These are phyloP conservation scores for Trichoplusia ni DNA, from an alignment of 1,140 invertebrate genomes.

Conservation along the genomic window DNA sequence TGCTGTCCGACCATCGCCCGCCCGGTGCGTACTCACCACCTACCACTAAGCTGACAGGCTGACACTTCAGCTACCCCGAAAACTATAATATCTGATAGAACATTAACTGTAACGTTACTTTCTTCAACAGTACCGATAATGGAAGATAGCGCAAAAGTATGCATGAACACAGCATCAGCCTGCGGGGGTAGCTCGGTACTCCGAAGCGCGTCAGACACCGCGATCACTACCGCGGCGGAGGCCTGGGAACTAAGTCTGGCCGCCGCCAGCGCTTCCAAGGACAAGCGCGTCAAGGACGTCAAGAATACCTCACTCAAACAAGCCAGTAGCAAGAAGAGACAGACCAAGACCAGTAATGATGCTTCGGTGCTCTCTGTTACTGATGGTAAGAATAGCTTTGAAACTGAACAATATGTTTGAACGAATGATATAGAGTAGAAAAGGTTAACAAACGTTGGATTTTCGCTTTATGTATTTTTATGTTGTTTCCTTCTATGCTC, in stretches of 20 bases:
- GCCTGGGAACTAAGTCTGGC: conserved; percentile 86
- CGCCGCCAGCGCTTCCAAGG: conserved; percentile 91
- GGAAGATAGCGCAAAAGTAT: conserved; percentile 51
- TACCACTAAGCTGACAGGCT: background rate
- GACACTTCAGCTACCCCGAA: background rate
- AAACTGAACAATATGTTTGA: too few species aligned
- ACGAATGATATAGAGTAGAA: too few species aligned
- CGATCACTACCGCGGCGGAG: conserved; percentile 71
- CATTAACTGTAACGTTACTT: background rate
- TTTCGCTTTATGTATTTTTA: too few species aligned
- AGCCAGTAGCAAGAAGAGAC: conserved; percentile 64
- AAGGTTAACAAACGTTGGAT: too few species aligned
- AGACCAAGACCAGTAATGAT: conserved; percentile 55
- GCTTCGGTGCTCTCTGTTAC: conserved; percentile 43
- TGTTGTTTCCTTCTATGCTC: too few species aligned
- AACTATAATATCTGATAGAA: background rate
- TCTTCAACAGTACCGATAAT: conserved; percentile 49
- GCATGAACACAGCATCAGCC: conserved; percentile 34
- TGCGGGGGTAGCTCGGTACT: conserved; percentile 44
- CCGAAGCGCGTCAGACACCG: conserved; percentile 66
- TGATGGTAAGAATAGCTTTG: conserved; percentile 62
- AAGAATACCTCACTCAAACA: conserved; percentile 83
- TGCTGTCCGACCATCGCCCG: conserved; percentile 78
- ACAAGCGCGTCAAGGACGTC: conserved; percentile 90
- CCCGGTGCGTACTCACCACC: conserved; percentile 55